A percentile compares a stretch with the other conserved stretches of the same genome.
Conservation (phyloP, 92 coral and sea anemone species). For the Epizoanthus scotinus region DNA sequence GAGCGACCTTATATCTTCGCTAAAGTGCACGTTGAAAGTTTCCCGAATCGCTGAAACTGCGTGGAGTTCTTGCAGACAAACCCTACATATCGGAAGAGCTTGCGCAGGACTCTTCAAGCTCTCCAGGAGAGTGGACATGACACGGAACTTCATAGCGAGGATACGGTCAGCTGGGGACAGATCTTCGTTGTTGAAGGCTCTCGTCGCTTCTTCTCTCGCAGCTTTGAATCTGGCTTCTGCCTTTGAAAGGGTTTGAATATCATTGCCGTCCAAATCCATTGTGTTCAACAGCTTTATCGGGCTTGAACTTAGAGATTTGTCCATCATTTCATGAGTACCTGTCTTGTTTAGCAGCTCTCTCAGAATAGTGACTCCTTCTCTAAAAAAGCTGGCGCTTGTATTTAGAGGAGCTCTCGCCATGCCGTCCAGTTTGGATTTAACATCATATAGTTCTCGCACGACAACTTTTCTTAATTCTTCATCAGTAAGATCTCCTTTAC, state of each 20-base stretch:
- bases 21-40: background rate
- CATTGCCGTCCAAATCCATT: constrained; percentile 4
- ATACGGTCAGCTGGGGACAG: constrained; percentile 16
- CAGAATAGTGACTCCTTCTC: constrained; percentile 39
- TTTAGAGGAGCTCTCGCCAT: constrained; percentile 9
- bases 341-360: background rate
- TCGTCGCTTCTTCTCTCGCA: constrained; percentile 39
- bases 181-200: constrained; percentile 35
- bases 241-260: background rate
- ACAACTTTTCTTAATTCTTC: background rate
- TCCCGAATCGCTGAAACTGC: constrained; percentile 1
- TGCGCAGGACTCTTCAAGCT: constrained; percentile 28
- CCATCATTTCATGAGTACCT: background rate
- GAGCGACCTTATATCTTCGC: background rate
- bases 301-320: background rate
- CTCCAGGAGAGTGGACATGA: constrained; percentile 36
- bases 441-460: constrained; percentile 1
- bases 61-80: constrained; percentile 39
- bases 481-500: background rate
- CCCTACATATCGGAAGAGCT: constrained; percentile 8
- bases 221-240: constrained; percentile 37
- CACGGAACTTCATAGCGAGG: constrained; percentile 24
- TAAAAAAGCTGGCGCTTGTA: constrained; percentile 25
- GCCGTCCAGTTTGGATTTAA: constrained; percentile 1
- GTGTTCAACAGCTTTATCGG: background rate